phyloP scores from a whole-genome alignment of 2,797 vertebrate species.

The Anableps anableps region DNA sequence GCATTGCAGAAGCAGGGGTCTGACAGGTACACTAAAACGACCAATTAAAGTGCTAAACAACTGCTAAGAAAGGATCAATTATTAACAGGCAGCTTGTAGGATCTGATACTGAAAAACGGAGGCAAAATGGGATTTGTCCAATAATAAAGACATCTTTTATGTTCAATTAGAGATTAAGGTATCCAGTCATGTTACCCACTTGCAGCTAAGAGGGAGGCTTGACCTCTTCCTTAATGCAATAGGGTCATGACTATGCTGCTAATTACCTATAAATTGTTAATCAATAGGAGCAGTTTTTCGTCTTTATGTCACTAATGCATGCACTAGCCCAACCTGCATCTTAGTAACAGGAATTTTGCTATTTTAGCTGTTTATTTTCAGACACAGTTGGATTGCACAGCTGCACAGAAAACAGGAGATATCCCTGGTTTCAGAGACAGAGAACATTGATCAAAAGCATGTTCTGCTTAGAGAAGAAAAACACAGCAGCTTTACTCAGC shows the following conservation, averaged over 20 bases:
- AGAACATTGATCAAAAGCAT: slow-evolving; percentile 74
- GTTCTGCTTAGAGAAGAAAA: slow-evolving; percentile 70
- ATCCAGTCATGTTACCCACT: slow-evolving; percentile 22
- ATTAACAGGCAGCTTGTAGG: slow-evolving; percentile 47
- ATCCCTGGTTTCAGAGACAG: slow-evolving; percentile 66
- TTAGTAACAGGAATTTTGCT: slow-evolving; percentile 42
- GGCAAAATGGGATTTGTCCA: slow-evolving; percentile 6
- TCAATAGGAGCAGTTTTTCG: slow-evolving; percentile 42
- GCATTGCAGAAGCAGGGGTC: slow-evolving; percentile 36
- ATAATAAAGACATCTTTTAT: slow-evolving; percentile 20
- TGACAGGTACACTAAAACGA: slow-evolving; percentile 61
- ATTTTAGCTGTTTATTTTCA: slow-evolving; percentile 70
- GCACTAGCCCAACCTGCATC: slow-evolving; percentile 44
- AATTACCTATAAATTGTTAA: slow-evolving; percentile 40
- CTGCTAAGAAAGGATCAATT: slow-evolving; percentile 47
- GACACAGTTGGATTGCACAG: slow-evolving; percentile 47
- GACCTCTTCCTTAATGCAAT: slow-evolving; percentile 14
- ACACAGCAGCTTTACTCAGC: slow-evolving; percentile 57
- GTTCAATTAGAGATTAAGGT: slow-evolving; percentile 9
- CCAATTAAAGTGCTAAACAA: slow-evolving; percentile 54
- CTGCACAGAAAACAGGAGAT: slow-evolving; percentile 62
- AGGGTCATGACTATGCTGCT: slow-evolving; percentile 36
- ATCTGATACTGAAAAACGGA: slow-evolving; percentile 34
- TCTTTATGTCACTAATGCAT: slow-evolving; percentile 54
- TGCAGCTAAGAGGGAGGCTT: slow-evolving; percentile 24